Evolutionary conservation across 2,888 invertebrate species (phyloP).

Genomic region (Cheilosia variabilis): DNA sequence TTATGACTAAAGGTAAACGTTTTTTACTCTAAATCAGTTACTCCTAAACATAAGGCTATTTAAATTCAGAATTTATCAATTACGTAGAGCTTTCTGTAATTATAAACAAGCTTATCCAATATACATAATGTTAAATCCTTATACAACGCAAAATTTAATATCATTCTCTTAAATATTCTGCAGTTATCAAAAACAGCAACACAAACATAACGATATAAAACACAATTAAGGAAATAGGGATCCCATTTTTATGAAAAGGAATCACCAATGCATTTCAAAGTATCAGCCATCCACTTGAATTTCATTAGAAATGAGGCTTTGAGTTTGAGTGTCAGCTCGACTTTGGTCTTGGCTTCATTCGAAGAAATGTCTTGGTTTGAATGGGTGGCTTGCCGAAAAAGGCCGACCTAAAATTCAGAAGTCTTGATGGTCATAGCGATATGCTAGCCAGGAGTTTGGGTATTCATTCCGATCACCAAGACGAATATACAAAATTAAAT

Average conservation of each 20-base stretch:
- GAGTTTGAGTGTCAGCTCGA: neutral
- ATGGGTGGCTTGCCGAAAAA: neutral
- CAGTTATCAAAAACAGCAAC: neutral
- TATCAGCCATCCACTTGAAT: constrained; percentile 22
- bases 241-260: constrained; percentile 15
- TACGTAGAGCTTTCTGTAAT: too few species aligned
- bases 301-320: neutral
- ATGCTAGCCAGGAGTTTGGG: constrained; percentile 1
- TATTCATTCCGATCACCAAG: constrained; percentile 4
- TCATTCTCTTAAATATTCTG: too few species aligned
- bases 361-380: constrained; percentile 2
- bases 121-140: too few species aligned
- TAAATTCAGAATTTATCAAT: too few species aligned
- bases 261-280: constrained; percentile 37
- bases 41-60: too few species aligned
- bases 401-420: neutral
- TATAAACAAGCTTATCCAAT: too few species aligned
- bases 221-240: constrained; percentile 29
- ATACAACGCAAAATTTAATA: too few species aligned
- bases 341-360: neutral
- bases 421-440: neutral
- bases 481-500: constrained; percentile 5
- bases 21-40: too few species aligned
- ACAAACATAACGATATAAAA: constrained; percentile 2
- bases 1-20: too few species aligned